These are phyloP conservation scores for Druon quercuslanigerum DNA, from an alignment of 1,140 invertebrate species.

Conservation along the genomic window DNA sequence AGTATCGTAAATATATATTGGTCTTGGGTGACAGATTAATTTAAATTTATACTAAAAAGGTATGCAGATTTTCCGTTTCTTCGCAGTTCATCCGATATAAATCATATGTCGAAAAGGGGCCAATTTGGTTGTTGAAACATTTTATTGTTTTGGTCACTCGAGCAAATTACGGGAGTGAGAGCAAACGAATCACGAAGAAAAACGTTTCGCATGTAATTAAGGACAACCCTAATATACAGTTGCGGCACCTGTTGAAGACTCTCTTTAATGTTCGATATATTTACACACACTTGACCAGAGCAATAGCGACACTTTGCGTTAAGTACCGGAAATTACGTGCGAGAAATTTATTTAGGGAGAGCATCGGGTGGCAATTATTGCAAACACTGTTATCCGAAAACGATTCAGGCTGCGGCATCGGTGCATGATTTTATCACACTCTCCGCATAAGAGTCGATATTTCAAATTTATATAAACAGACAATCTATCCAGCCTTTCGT, in stretches of 20 bases:
- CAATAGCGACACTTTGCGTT: constrained; percentile 28
- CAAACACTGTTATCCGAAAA: constrained; percentile 48
- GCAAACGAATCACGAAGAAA: too few species aligned
- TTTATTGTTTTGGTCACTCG: too few species aligned
- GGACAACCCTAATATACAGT: background rate
- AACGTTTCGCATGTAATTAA: too few species aligned
- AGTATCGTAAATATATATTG: too few species aligned
- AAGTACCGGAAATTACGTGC: constrained; percentile 2
- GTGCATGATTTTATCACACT: constrained; percentile 40
- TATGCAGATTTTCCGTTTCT: too few species aligned
- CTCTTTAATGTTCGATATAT: background rate
- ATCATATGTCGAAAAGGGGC: too few species aligned
- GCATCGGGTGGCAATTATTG: constrained; percentile 38
- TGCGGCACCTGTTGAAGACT: constrained; percentile 16
- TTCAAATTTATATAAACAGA: constrained; percentile 34
- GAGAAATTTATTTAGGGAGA: constrained; percentile 23
- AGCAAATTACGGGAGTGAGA: too few species aligned
- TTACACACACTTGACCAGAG: background rate
- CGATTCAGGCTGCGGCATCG: constrained; percentile 45
- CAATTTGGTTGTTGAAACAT: too few species aligned
- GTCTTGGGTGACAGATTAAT: too few species aligned
- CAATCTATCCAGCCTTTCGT: constrained; percentile 34
- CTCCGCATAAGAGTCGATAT: constrained; percentile 35
- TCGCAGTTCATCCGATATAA: too few species aligned
- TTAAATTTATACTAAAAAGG: too few species aligned